phyloP scores from a whole-genome alignment of 2,113 vertebrate species.

The Pelecanus crispus region DNA sequence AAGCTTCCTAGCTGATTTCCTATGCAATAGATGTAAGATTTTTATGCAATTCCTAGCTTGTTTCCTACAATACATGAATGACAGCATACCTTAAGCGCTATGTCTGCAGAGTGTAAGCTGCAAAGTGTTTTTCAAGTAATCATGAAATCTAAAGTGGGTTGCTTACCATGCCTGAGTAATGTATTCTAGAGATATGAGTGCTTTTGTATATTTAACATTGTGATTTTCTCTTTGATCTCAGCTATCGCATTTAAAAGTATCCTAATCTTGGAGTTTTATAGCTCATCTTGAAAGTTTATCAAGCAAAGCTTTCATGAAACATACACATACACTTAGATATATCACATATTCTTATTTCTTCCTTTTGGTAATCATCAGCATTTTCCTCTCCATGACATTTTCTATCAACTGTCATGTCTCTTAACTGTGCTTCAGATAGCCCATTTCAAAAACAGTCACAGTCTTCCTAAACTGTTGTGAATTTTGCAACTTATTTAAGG shows the following conservation, averaged over 20 bases:
- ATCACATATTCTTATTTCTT: neutral
- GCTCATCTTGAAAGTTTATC: slow-evolving; percentile 32
- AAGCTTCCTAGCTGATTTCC: slow-evolving; percentile 2
- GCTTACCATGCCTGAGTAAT: slow-evolving; percentile 36
- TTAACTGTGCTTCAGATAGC: neutral
- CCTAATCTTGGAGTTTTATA: slow-evolving; percentile 32
- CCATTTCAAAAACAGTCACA: neutral
- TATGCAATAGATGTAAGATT: slow-evolving; percentile 2
- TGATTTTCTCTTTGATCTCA: slow-evolving; percentile 52
- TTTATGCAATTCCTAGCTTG: slow-evolving; percentile 22
- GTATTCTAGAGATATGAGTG: slow-evolving; percentile 35
- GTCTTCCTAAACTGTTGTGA: neutral
- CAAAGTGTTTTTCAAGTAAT: slow-evolving; percentile 55
- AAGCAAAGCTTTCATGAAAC: neutral
- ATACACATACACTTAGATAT: neutral
- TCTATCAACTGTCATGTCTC: neutral
- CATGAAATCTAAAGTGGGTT: slow-evolving; percentile 56
- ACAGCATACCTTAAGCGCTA: slow-evolving; percentile 39
- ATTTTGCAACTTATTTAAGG: neutral
- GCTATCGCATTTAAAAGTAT: neutral
- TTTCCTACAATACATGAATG: slow-evolving; percentile 41
- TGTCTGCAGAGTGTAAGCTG: slow-evolving; percentile 7
- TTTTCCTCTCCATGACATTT: neutral
- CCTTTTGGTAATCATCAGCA: neutral
- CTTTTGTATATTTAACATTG: slow-evolving; percentile 47